Percentiles rank a stretch among this genome's conserved stretches.
Conservation (phyloP, 2,888 invertebrate species). For the Drosophila emarginata region DNA sequence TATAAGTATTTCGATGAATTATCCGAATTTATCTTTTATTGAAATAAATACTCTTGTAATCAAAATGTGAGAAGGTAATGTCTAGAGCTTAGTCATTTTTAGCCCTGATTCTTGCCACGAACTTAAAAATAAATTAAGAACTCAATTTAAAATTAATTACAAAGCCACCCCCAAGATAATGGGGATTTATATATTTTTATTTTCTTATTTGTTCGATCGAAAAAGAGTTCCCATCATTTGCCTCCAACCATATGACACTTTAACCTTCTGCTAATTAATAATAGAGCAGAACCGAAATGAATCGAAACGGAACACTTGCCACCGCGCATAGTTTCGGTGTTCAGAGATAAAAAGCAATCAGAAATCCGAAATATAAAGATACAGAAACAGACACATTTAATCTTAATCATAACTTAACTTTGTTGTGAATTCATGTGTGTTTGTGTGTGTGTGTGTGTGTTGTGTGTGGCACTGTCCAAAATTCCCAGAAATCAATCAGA, state of each 20-base stretch:
- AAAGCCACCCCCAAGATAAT: background rate
- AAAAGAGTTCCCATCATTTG: background rate
- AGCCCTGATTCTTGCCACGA: background rate
- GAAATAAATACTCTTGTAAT: background rate
- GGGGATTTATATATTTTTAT: too few relatives aligned
- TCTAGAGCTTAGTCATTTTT: background rate
- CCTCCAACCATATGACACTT: constrained; percentile 21
- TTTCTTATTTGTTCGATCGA: background rate
- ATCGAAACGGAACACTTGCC: constrained; percentile 68
- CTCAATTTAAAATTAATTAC: background rate
- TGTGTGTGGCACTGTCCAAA: constrained; percentile 42
- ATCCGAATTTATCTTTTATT: too few relatives aligned
- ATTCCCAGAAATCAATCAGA: constrained; percentile 80
- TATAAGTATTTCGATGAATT: too few relatives aligned
- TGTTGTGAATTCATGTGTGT: constrained; percentile 64
- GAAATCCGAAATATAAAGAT: constrained; percentile 21
- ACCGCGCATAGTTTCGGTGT: constrained; percentile 49
- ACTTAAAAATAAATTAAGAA: background rate
- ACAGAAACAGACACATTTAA: constrained; percentile 48
- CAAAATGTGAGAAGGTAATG: background rate
- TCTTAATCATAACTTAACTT: constrained; percentile 69
- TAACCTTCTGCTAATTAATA: constrained; percentile 60
- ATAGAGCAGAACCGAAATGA: constrained; percentile 48
- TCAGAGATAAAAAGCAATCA: background rate
- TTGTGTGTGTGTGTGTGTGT: constrained; percentile 30